These are phyloP conservation scores for Sebastes schlegelii DNA, from an alignment of 2,113 vertebrate species.

Conservation along the genomic window DNA sequence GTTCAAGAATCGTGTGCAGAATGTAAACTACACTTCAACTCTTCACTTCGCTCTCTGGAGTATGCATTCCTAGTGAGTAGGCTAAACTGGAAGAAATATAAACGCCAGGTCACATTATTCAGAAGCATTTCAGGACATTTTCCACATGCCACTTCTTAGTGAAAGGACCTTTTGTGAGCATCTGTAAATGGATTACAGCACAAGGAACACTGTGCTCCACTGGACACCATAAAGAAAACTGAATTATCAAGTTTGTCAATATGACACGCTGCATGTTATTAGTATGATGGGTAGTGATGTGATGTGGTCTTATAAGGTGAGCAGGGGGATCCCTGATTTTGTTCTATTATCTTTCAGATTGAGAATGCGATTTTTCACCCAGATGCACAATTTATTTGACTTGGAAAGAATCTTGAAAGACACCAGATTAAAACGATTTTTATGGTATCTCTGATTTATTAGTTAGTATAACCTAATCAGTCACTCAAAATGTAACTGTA, in stretches of 20 bases:
- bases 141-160: neutral
- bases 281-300: neutral
- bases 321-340: neutral
- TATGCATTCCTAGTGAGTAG: conserved; percentile 6
- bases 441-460: neutral
- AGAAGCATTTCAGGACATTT: conserved; percentile 11
- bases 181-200: conserved; percentile 5
- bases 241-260: neutral
- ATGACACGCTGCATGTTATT: neutral
- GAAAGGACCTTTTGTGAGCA: conserved; percentile 1
- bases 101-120: conserved; percentile 6
- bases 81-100: neutral
- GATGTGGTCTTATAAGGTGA: neutral
- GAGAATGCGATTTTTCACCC: neutral
- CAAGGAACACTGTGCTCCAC: neutral
- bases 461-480: neutral
- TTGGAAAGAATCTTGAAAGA: neutral
- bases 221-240: conserved; percentile 6
- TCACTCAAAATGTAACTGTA: neutral
- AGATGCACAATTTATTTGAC: neutral
- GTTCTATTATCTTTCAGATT: neutral
- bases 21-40: neutral
- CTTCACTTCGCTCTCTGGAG: neutral
- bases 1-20: neutral
- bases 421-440: too few species aligned